A percentile compares a stretch with the other conserved stretches of the same genome.
phyloP scores from a whole-genome alignment of 1,140 invertebrate species.

The Mycetomoellerius zeteki region DNA sequence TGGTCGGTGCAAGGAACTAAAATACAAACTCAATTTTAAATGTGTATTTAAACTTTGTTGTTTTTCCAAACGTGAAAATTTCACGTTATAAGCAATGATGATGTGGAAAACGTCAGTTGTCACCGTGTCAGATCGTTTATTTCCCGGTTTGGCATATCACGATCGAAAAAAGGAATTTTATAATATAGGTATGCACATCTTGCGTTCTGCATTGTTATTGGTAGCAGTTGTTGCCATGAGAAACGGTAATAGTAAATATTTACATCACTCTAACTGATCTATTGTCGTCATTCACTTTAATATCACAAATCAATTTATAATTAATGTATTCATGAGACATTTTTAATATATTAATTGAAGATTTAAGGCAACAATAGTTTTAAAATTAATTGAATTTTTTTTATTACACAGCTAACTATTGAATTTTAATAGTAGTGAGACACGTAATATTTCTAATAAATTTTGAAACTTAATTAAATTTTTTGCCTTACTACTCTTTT shows the following conservation, averaged over 20 bases:
- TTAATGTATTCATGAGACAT: not conserved
- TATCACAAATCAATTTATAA: not conserved
- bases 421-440: not conserved
- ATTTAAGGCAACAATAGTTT: not conserved
- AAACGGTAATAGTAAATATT: not conserved
- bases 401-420: not conserved
- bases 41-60: not conserved
- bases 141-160: conserved; percentile 84
- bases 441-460: too few species aligned
- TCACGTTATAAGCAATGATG: not conserved
- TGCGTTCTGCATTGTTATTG: not conserved
- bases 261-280: not conserved
- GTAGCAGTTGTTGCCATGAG: not conserved
- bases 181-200: conserved; percentile 75
- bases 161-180: conserved; percentile 80
- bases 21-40: conserved; percentile 3
- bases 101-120: conserved; percentile 84
- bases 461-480: not conserved
- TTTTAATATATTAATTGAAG: not conserved
- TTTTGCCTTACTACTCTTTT: not conserved
- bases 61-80: not conserved
- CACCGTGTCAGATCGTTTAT: conserved; percentile 86
- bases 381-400: not conserved
- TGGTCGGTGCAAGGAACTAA: not conserved
- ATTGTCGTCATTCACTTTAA: not conserved